Evolutionary conservation across 2,888 invertebrate genomes (phyloP), one percentile per base, ranked within the genome.

Genomic region (Drosophila prolongata): DNA sequence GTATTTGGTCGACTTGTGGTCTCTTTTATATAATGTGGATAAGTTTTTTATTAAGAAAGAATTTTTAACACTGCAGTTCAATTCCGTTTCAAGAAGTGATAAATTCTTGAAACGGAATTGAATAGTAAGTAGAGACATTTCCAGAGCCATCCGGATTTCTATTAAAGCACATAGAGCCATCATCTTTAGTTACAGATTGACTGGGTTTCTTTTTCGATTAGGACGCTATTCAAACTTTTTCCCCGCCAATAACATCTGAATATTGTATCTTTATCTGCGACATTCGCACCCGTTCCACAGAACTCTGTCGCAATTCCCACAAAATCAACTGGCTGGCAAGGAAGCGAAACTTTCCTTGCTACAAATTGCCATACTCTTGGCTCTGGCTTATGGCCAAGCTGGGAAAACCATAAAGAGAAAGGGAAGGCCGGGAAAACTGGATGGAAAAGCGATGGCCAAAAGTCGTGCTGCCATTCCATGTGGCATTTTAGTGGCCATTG

Each of bases 401-500:
- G 37, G 58, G 55, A 30, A 27, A 42, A 19, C 13, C 55, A 14
- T 19, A 16, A 13, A 43, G 40, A n/a, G 24, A 16, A n/a, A 27
- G 27, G 30, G 13, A 37, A 71, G 53, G 30, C 24, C 37, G 27
- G 43, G 27, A 35, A 9, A 30, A 16, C n/a, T 35, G 62, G 60
- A 27, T 38, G 56, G 30, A 38, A 42, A 54, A 49, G 27, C 61
- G 61, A 85, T 76, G 67, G 50, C 47, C 52, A 50, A 40, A 42
- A 71, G 43, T 69, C 47, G 71, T 70, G 59, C 58, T 80, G 78
- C 64, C 70, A 55, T 76, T 78, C 74, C 82, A 70, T 85, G 57
- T 66, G 66, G 68, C 78, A 78, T 84, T 82, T 84, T 68, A 81
- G 81, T 84, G 87, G 79, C 70, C 70, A 84, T 76, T 84, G 69